phyloP scores from a whole-genome alignment of 2,888 invertebrate genomes.

The Thera britannica region DNA sequence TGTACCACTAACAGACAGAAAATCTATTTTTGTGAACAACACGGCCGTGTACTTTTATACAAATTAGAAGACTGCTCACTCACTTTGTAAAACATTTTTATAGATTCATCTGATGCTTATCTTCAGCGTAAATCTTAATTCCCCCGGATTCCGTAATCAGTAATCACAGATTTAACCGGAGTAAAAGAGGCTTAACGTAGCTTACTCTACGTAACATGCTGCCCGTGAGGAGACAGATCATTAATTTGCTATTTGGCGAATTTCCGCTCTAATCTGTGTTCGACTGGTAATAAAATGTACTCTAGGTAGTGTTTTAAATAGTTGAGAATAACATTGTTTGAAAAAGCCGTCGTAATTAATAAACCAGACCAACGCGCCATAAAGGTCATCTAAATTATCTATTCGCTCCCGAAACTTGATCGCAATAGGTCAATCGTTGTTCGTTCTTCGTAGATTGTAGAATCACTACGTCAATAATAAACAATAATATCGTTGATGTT shows the following conservation, averaged over 20 bases:
- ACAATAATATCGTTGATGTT: slow-evolving; percentile 7
- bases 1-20: no score
- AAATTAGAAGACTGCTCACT: slow-evolving; percentile 6
- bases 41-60: no score
- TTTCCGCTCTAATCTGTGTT: not conserved
- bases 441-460: not conserved
- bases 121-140: slow-evolving; percentile 38
- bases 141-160: slow-evolving; percentile 38
- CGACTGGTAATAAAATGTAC: no score
- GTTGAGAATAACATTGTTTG: no score
- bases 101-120: slow-evolving; percentile 21
- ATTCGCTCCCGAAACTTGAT: not conserved
- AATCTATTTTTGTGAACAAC: no score
- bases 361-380: not conserved
- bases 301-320: no score
- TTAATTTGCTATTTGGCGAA: slow-evolving; percentile 22
- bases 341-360: no score
- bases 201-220: slow-evolving; percentile 28
- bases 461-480: not conserved
- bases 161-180: slow-evolving; percentile 38
- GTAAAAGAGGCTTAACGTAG: slow-evolving; percentile 37
- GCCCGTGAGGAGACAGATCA: slow-evolving; percentile 28
- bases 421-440: slow-evolving; percentile 1
- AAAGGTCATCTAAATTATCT: not conserved
- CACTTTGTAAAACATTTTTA: slow-evolving; percentile 20